Conservation (phyloP, 2,113 vertebrate genomes). For the Hipposideros armiger region DNA sequence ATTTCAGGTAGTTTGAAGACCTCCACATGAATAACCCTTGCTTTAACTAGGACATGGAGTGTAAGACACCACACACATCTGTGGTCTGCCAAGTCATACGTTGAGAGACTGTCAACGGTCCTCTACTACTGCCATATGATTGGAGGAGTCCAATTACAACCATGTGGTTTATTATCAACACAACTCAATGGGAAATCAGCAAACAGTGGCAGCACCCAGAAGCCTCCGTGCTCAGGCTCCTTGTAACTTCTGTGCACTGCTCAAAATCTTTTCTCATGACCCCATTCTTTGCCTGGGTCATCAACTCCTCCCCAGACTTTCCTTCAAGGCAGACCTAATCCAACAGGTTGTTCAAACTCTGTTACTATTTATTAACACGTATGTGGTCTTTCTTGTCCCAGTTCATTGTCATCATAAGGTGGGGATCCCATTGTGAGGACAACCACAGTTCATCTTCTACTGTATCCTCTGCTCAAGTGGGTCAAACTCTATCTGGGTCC, state of each 20-base stretch:
- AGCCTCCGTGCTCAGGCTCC: not conserved
- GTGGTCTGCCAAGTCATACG: not conserved
- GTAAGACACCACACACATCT: not conserved
- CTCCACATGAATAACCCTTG: not conserved
- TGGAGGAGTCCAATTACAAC: not conserved
- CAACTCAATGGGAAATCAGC: not conserved
- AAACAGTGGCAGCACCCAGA: not conserved
- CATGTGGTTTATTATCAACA: not conserved
- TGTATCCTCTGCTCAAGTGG: not conserved
- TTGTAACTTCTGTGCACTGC: not conserved
- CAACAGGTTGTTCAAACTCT: not conserved
- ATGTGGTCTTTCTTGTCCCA: not conserved
- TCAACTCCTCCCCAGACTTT: not conserved
- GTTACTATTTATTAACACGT: not conserved
- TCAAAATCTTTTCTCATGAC: not conserved
- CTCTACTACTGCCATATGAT: not conserved
- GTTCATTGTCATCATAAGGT: not conserved
- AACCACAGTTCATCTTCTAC: not conserved
- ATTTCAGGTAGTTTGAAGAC: not conserved
- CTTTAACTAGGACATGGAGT: not conserved
- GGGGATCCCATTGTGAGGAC: not conserved
- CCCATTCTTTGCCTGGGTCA: not conserved
- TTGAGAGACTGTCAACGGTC: not conserved
- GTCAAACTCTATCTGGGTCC: not conserved
- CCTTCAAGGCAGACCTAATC: not conserved